Base-by-base conservation (phyloP, 2,113 vertebrate genomes). In the Dinomys branickii region DNA sequence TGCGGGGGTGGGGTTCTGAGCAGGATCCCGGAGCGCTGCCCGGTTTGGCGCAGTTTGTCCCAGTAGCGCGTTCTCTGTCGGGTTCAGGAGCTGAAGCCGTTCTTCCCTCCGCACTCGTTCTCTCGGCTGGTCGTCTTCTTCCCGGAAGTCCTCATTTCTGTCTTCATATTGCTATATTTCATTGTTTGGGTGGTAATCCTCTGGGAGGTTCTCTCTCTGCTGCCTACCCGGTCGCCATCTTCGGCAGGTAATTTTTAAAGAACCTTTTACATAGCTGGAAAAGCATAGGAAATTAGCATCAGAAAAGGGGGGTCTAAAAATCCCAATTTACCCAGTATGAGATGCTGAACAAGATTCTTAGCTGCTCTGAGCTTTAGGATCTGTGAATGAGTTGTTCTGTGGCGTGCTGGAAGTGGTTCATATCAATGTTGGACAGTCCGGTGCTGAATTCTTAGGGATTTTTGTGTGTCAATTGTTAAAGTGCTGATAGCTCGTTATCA, bases 231-330 rank as follows among this genome's bases (percentile, higher is more conserved):
- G n/a, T n/a, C n/a, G n/a, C n/a, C n/a, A n/a, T n/a, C n/a, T n/a
- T n/a, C n/a, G n/a, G n/a, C n/a, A n/a, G n/a, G 28, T 90, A 28
- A 67, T 52, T 88, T 84, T 69, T 52, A 77, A 90, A 90, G 63
- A 59, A 82, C 65, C 4, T 6, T 5, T 54, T 54, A 10, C 9
- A 7, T 28, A 41, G 17, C 9, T 22, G 5, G 13, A 13, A 77
- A 69, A 80, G 71, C 47, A 85, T 65, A 33, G 41, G 84, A 5
- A 84, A 24, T 63, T 47, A 81, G 83, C 35, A 61, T 67, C 67
- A 83, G 84, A 77, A 59, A 59, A 75, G 26, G 11, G 24, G 52
- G 41, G 16, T 30, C 50, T 95, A 24, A 58, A 58, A 80, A 61
- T 63, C 54, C 14, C 63, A 20, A 30, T 44, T 78, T 88, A 71